phyloP scores from a whole-genome alignment of 1,140 invertebrate genomes.

The Conus ventricosus region DNA sequence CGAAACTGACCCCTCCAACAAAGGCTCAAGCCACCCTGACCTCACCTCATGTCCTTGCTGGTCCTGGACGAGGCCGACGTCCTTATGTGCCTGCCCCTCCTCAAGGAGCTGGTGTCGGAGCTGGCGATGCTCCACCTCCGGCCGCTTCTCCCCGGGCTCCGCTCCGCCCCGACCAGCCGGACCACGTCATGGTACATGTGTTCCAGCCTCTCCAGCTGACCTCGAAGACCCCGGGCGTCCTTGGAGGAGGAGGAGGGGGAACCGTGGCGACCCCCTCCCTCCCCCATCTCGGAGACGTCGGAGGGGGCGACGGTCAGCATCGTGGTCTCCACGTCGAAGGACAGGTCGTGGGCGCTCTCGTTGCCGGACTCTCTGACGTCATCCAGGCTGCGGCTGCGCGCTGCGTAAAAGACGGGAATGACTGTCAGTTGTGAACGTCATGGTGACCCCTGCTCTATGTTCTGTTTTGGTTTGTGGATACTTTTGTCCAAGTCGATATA shows the following conservation, averaged over 20 bases:
- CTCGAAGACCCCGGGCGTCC: slow-evolving; percentile 35
- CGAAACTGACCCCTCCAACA: too few species aligned
- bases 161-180: slow-evolving; percentile 83
- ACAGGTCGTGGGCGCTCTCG: slow-evolving; percentile 58
- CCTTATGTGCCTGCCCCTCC: slow-evolving; percentile 36
- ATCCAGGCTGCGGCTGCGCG: slow-evolving; percentile 55
- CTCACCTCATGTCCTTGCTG: not conserved
- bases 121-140: slow-evolving; percentile 66
- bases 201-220: slow-evolving; percentile 90
- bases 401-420: slow-evolving; percentile 32
- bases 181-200: slow-evolving; percentile 91
- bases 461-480: too few species aligned
- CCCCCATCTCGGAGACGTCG: slow-evolving; percentile 41
- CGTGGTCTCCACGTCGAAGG: slow-evolving; percentile 68
- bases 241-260: not conserved
- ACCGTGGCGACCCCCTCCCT: not conserved
- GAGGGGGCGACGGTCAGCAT: slow-evolving; percentile 61
- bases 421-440: not conserved
- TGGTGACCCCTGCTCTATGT: not conserved
- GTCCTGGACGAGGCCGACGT: slow-evolving; percentile 21
- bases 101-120: slow-evolving; percentile 66
- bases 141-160: slow-evolving; percentile 23
- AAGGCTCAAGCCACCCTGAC: slow-evolving; percentile 78
- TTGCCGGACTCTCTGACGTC: slow-evolving; percentile 60
- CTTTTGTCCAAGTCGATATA: too few species aligned